Percentiles rank a stretch among this genome's conserved stretches.
Conservation (phyloP, 2,797 vertebrate genomes). For the Bovichtus variegatus region DNA sequence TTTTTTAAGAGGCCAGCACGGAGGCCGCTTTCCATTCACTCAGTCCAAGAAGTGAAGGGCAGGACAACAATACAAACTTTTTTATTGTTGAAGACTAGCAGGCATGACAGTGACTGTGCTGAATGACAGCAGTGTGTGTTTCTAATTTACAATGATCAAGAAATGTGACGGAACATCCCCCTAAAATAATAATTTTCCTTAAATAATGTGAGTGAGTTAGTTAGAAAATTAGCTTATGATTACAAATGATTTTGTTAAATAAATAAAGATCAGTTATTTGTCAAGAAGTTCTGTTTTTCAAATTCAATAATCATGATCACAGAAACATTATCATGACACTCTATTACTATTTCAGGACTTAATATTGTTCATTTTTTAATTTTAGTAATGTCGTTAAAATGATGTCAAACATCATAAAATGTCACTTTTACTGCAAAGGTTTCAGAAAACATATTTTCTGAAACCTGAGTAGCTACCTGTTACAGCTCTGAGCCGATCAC, state of each 20-base stretch:
- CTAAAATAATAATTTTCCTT: too few species aligned
- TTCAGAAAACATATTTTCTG: too few species aligned
- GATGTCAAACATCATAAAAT: background rate
- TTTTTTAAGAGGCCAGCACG: slow-evolving; percentile 42
- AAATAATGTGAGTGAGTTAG: background rate
- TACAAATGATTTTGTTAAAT: background rate
- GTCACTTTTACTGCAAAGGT: too few species aligned
- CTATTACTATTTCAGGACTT: background rate
- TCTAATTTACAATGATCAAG: background rate
- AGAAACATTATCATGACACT: background rate
- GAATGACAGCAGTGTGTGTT: background rate
- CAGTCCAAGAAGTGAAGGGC: slow-evolving; percentile 7
- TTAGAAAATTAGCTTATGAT: background rate
- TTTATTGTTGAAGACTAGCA: background rate
- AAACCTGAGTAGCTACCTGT: too few species aligned
- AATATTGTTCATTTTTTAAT: too few species aligned
- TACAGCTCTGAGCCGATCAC: background rate
- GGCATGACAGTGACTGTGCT: background rate
- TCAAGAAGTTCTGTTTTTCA: background rate
- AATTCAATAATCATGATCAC: background rate
- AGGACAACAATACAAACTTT: background rate
- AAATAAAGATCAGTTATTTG: background rate
- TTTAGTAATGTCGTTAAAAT: background rate
- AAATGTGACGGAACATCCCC: background rate
- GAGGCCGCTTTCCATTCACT: slow-evolving; percentile 29